Evolutionary conservation across 2,113 vertebrate genomes (phyloP), one percentile per base, ranked within the genome.

Genomic region (Petrocephalus zakoni): DNA sequence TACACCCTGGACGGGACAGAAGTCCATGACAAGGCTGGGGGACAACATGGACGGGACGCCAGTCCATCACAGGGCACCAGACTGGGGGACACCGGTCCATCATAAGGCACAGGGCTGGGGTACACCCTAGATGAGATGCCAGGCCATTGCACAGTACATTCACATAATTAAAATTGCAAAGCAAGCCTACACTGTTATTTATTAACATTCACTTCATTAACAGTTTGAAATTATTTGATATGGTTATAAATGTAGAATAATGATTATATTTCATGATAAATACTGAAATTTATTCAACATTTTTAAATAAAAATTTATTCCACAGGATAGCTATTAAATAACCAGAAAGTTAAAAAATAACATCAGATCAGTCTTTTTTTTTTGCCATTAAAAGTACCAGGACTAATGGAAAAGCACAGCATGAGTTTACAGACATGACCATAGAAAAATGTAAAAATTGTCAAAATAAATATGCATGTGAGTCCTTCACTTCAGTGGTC

Each of bases 401-500:
- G n/a, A 25, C 47, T 84, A 51, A 84, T 47, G 22, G 82, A 25
- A 2, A 46, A 85, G 22, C 49, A 85, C 22, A 85, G 82, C 22
- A 51, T 47, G 22, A 21, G 21, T 84, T 84, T 84, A 52, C 42
- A 83, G 82, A 51, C 82, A 82, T 22, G 4, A 46, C 42, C 37
- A 37, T 47, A 42, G 81, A 47, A 49, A 49, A 83, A 83, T n/a
- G 78, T 82, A 47, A 82, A 42, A 42, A 47, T 46, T 82, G 42
- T 49, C 19, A 47, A 51, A 52, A 85, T 51, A 29, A 22, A 2
- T 34, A 29, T 25, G 52, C 6, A 8, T 56, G 84, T 34, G 49
- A 11, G 46, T 25, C n/a, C 55, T 25, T 13, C 8, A 58, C n/a
- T 58, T 94, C 86, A 92, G 90, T 91, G 91, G 89, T 91, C 87